Evolutionary conservation across 1,140 invertebrate species (phyloP), one percentile per base, ranked within the genome.

Genomic region (Chionoecetes opilio): DNA sequence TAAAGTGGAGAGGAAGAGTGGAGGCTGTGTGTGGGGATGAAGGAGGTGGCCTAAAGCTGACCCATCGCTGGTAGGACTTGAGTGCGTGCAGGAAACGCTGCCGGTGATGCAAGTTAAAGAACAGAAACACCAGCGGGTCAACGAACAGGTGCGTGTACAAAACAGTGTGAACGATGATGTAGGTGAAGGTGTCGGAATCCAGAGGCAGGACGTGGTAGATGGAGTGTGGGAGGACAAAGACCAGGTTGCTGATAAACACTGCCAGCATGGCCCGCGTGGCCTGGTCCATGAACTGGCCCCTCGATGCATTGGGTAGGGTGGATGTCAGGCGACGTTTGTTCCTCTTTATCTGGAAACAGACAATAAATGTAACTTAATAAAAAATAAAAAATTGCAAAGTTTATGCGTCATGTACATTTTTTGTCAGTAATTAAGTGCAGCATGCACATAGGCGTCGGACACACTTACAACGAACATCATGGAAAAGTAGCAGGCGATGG

Each of bases 261-360:
- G 91, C 91, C 91, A 92, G 29, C 91, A 92, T 92, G 91, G 91
- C n/a, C 11, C 75, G 34, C 29, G 91, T 92, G 3, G 91, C 91
- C 34, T 92, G 53, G 90, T 92, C 63, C 8, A 84, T 26, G 14
- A 84, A 0, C 6, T 21, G 11, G 32, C 29, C n/a, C 2, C 31
- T 31, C 0, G 31, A 14, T 6, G 21, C 17, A 2, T 8, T 17
- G 31, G 63, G 90, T 32, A 6, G 34, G 6, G n/a, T 90, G 37
- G 34, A 5, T 0, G 34, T 82, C 91, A 92, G 35, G 3, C 75
- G 75, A 29, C 91, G 34, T 82, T 37, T 84, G 91, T 92, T 92
- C 34, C 21, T 21, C 21, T 21, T 26, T 26, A 92, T 35, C 91
- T 92, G 91, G 17, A 92, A 84, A 3, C 14, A 9, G 35, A n/a